Conservation (phyloP, 1,140 invertebrate species). For the Rhopalosiphum padi region DNA sequence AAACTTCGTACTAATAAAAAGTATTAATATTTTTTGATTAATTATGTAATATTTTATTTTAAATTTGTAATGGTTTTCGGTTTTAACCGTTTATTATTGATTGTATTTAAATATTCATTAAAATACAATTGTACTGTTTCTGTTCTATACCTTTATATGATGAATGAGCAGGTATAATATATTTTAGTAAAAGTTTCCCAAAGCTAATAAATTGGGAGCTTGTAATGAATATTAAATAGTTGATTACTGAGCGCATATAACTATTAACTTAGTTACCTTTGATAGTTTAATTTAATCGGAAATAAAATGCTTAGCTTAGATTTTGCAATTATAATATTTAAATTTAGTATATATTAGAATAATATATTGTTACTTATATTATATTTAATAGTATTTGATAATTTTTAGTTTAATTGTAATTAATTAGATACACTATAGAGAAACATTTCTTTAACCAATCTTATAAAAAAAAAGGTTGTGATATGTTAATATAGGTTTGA, state of each 20-base stretch:
- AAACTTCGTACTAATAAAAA: neutral
- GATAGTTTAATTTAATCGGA: neutral
- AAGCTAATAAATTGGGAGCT: neutral
- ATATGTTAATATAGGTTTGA: neutral
- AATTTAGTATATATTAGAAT: neutral
- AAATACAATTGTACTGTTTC: neutral
- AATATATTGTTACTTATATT: neutral
- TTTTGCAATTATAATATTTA: neutral
- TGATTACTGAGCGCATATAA: neutral
- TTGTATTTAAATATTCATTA: neutral
- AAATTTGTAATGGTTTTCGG: neutral
- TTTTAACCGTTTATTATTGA: neutral
- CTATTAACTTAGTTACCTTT: slow-evolving; percentile 15
- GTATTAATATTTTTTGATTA: neutral
- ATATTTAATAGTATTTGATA: neutral
- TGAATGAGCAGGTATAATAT: neutral
- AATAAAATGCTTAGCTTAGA: neutral
- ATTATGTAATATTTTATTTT: neutral
- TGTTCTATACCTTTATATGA: neutral
- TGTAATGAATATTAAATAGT: slow-evolving; percentile 30
- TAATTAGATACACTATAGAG: neutral
- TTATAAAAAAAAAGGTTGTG: no score
- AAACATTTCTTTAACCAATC: no score
- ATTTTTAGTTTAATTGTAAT: neutral
- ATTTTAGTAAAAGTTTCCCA: neutral